These are phyloP conservation scores for Argopecten irradians DNA, from an alignment of 1,140 invertebrate species.

Conservation along the genomic window DNA sequence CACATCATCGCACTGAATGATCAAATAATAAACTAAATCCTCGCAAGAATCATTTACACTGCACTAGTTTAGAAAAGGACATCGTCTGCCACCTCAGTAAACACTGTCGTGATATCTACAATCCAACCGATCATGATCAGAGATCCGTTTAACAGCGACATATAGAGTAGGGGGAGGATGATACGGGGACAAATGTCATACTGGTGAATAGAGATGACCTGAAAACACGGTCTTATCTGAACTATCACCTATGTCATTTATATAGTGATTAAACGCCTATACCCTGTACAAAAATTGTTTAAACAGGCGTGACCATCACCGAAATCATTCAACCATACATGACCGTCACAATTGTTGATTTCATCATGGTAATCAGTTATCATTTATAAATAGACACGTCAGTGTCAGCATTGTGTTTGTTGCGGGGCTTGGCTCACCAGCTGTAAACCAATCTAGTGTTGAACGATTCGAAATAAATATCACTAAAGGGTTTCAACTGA, in stretches of 20 bases:
- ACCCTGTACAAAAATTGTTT: neutral
- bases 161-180: neutral
- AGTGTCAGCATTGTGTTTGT: neutral
- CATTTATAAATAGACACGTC: neutral
- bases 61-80: neutral
- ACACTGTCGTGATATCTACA: neutral
- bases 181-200: neutral
- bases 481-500: neutral
- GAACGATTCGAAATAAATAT: neutral
- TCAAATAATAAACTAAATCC: neutral
- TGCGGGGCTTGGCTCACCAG: neutral
- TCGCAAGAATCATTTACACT: neutral
- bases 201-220: neutral
- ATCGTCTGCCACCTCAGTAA: neutral
- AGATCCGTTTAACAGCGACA: neutral
- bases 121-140: neutral
- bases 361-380: neutral
- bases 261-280: neutral
- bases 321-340: conserved; percentile 1
- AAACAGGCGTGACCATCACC: neutral
- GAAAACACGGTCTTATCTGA: neutral
- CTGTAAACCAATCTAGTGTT: neutral
- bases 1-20: neutral
- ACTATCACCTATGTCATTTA: neutral
- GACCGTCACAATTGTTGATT: neutral